Percentiles rank a stretch among this genome's conserved stretches.
Evolutionary conservation across 2,888 invertebrate genomes (phyloP).

Genomic region (Scaptomyza cyrtandrae): DNA sequence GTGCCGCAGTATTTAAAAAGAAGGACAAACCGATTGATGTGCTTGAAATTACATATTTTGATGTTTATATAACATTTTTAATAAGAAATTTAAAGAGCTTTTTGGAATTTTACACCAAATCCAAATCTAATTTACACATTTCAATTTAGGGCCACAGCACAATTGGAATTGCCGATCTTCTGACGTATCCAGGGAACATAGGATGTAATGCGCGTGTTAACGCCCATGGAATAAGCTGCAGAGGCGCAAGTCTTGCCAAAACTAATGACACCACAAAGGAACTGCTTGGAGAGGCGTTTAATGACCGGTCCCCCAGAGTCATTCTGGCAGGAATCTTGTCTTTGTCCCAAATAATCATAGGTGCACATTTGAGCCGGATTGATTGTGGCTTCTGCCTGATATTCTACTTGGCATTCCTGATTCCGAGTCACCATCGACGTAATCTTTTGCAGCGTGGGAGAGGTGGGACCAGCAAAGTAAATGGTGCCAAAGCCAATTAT

Average conservation of each 20-base stretch:
- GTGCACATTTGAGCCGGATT: slow-evolving; percentile 71
- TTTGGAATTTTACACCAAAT: background rate
- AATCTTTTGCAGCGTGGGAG: slow-evolving; percentile 85
- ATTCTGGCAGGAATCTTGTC: slow-evolving; percentile 85
- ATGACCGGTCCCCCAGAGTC: slow-evolving; percentile 86
- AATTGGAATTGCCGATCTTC: slow-evolving; percentile 59
- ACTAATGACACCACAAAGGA: slow-evolving; percentile 86
- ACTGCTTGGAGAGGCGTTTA: slow-evolving; percentile 81
- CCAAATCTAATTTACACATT: background rate
- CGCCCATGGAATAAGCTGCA: slow-evolving; percentile 81
- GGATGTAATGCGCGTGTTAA: slow-evolving; percentile 86
- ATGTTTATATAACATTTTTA: no score
- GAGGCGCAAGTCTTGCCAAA: slow-evolving; percentile 86
- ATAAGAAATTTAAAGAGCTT: no score
- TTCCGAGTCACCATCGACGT: slow-evolving; percentile 79
- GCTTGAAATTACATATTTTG: no score
- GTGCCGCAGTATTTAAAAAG: no score
- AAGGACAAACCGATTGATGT: no score
- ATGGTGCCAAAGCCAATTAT: slow-evolving; percentile 86
- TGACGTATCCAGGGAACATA: slow-evolving; percentile 86
- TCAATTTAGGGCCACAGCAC: slow-evolving; percentile 44
- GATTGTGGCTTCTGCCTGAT: slow-evolving; percentile 42
- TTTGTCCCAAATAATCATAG: slow-evolving; percentile 62
- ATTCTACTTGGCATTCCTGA: slow-evolving; percentile 53
- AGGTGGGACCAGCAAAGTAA: slow-evolving; percentile 84